Base-by-base conservation (phyloP, 2,888 invertebrate species). In the Girardia tigrina region DNA sequence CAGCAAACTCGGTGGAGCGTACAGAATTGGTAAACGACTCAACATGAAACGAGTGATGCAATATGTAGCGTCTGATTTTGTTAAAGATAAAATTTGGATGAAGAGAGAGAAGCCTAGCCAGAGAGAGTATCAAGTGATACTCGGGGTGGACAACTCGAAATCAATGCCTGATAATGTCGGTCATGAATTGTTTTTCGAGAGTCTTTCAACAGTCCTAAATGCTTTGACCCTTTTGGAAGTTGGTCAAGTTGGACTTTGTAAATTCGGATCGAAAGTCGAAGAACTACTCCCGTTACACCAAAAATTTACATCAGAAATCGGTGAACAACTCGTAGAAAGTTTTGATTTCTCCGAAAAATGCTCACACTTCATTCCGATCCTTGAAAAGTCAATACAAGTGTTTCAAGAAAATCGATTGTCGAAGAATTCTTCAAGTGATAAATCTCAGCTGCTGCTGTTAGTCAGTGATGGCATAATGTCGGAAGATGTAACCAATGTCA, bases 1-100 rank as follows among this genome's bases (percentile, higher is more conserved):
- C 0, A 90, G 94, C 0, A 88, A 93, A 78, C 86, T 94, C 29
- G 91, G 85, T 85, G 98, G 98, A 26, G 98, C 99, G 85, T 98
- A 91, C 84, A 88, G 94, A 74, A 95, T 94, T 0, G 98, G 98
- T 0, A 90, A 93, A 78, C 88, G 98, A 6, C 90, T 99, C 74
- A 99, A 98, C 85, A 98, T 99, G 97, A 88, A 95, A 71, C 92
- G 91, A 29, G 91, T 99, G 75, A 94, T 98, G 81, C 92, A 97
- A 0, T 99, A 98, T 86, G 94, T 99, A 79, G 99, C 99, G 23
- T 95, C 95, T 78, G 91, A 97, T 84, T 99, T 95, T 86, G 88
- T 97, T 70, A 98, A 98, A 84, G 97, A 99, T 83, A 94, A 95
- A 84, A 99, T 99, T 81, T 99, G 98, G 98, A 83, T 99, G 81